A percentile compares a stretch with the other conserved stretches of the same genome.
phyloP scores from a whole-genome alignment of 2,797 vertebrate species.

The Acomys russatus region DNA sequence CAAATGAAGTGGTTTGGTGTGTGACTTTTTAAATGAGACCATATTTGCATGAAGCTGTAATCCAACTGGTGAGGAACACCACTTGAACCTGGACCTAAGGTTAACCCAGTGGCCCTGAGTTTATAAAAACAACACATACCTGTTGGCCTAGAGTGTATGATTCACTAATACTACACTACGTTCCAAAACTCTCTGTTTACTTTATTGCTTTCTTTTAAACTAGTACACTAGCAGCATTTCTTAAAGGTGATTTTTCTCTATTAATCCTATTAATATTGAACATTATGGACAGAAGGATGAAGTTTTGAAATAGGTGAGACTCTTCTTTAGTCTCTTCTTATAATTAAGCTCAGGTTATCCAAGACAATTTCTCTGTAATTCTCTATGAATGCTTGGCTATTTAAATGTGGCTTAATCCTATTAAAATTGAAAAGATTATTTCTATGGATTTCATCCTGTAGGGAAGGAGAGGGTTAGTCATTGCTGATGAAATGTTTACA shows the following conservation, averaged over 20 bases:
- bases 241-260: constrained; percentile 28
- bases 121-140: constrained; percentile 86
- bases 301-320: not conserved
- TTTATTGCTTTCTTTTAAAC: constrained; percentile 84
- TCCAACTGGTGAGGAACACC: constrained; percentile 74
- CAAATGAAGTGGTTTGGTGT: constrained; percentile 81
- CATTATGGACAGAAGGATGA: not conserved
- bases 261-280: not conserved
- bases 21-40: constrained; percentile 85
- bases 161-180: constrained; percentile 86
- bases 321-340: not conserved
- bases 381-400: not conserved
- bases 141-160: constrained; percentile 87
- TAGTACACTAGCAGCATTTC: not conserved
- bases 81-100: constrained; percentile 80
- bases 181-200: constrained; percentile 81
- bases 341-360: constrained; percentile 35
- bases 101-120: constrained; percentile 86
- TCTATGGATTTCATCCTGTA: constrained; percentile 29
- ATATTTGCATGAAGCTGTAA: constrained; percentile 83
- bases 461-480: not conserved
- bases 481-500: not conserved
- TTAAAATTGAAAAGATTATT: constrained; percentile 56
- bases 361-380: not conserved
- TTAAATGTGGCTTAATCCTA: constrained; percentile 52